These are phyloP conservation scores for Sebastes matsubarae DNA, from an alignment of 2,797 vertebrate species.

Conservation along the genomic window DNA sequence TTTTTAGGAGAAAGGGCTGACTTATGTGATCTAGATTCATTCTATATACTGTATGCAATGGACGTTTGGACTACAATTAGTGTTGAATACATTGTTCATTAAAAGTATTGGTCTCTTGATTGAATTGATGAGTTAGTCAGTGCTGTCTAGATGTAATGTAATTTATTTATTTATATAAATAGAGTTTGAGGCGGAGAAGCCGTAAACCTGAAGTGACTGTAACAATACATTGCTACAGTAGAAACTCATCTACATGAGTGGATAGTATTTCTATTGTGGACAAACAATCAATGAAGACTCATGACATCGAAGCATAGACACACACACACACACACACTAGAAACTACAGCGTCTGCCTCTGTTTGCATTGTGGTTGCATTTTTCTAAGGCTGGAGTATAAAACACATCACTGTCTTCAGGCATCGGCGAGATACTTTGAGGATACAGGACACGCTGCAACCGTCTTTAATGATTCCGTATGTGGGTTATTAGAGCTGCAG, in stretches of 20 bases:
- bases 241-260: background rate
- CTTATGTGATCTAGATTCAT: background rate
- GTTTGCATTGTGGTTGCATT: background rate
- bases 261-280: background rate
- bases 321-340: background rate
- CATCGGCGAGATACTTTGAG: conserved; percentile 41
- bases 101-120: background rate
- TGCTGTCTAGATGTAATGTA: background rate
- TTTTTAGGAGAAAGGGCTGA: no score
- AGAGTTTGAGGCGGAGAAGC: background rate
- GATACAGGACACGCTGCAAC: conserved; percentile 42
- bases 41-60: background rate
- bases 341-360: background rate
- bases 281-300: background rate
- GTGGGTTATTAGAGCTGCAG: conserved; percentile 60
- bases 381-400: conserved; percentile 13
- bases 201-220: background rate
- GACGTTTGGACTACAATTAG: background rate
- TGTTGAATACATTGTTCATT: background rate
- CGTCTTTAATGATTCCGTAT: conserved; percentile 62
- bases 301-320: background rate
- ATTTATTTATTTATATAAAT: background rate
- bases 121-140: background rate
- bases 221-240: background rate
- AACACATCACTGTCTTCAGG: conserved; percentile 35